Conservation (phyloP, 2,113 vertebrate genomes). For the Acanthisitta chloris region DNA sequence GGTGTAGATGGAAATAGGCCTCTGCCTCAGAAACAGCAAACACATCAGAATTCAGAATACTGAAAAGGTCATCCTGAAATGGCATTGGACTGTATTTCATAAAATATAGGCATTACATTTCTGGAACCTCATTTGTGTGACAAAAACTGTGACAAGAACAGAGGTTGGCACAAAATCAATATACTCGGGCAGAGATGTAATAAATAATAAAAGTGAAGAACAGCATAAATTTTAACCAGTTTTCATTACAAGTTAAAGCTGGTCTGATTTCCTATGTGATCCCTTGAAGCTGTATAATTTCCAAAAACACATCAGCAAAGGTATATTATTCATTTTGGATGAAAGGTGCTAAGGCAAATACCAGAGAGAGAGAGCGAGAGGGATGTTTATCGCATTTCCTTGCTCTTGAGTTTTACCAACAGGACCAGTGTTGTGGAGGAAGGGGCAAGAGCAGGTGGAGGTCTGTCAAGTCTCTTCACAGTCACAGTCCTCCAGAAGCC, state of each 20-base stretch:
- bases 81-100: slow-evolving; percentile 41
- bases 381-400: not conserved
- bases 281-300: slow-evolving; percentile 33
- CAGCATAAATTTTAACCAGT: slow-evolving; percentile 49
- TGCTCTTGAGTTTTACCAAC: not conserved
- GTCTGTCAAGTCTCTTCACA: not conserved
- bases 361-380: not conserved
- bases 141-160: slow-evolving; percentile 70
- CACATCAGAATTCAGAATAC: slow-evolving; percentile 49
- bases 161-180: slow-evolving; percentile 72
- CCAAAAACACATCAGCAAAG: not conserved
- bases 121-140: slow-evolving; percentile 65
- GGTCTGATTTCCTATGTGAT: slow-evolving; percentile 47
- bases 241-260: slow-evolving; percentile 55
- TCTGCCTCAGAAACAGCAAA: not conserved
- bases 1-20: not conserved
- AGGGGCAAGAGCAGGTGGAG: not conserved
- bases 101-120: slow-evolving; percentile 61
- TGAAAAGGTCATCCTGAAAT: slow-evolving; percentile 68
- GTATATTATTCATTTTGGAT: slow-evolving; percentile 26
- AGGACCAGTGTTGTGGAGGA: not conserved
- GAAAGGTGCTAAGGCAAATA: slow-evolving; percentile 6
- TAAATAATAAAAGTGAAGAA: slow-evolving; percentile 71
- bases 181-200: slow-evolving; percentile 31
- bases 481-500: rapidly evolving